These are phyloP conservation scores for Rhagophthalmus giganteus DNA, from an alignment of 2,888 invertebrate genomes.

Conservation along the genomic window DNA sequence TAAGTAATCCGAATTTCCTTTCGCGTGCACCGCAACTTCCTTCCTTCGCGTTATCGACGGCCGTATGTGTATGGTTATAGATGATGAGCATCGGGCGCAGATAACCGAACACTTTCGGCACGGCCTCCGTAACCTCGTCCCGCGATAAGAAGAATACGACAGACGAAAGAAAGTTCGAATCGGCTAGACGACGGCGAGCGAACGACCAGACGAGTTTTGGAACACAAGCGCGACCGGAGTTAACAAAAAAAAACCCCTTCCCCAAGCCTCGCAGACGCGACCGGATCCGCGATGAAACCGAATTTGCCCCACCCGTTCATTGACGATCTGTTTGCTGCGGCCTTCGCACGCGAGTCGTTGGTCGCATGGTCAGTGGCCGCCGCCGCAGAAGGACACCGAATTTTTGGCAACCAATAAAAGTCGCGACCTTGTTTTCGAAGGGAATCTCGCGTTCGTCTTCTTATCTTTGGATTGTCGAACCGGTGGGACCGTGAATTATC, in stretches of 20 bases:
- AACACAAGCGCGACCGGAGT: no score
- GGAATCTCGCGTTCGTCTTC: slow-evolving; percentile 26
- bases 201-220: background rate
- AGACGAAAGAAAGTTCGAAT: no score
- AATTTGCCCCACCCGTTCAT: background rate
- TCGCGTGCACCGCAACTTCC: background rate
- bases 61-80: no score
- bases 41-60: background rate
- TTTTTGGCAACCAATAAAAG: slow-evolving; percentile 33
- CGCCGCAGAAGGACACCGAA: slow-evolving; percentile 32
- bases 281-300: background rate
- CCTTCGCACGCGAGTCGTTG: slow-evolving; percentile 36
- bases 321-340: slow-evolving; percentile 2
- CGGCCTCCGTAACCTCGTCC: no score
- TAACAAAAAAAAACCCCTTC: background rate
- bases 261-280: background rate
- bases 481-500: background rate
- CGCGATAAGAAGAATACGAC: no score
- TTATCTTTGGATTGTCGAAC: background rate
- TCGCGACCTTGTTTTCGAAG: slow-evolving; percentile 28
- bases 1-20: no score
- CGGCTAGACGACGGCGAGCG: no score
- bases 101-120: no score
- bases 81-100: no score
- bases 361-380: slow-evolving; percentile 54